Conservation (phyloP, 2,797 vertebrate species). For the Myotis pilosus region DNA sequence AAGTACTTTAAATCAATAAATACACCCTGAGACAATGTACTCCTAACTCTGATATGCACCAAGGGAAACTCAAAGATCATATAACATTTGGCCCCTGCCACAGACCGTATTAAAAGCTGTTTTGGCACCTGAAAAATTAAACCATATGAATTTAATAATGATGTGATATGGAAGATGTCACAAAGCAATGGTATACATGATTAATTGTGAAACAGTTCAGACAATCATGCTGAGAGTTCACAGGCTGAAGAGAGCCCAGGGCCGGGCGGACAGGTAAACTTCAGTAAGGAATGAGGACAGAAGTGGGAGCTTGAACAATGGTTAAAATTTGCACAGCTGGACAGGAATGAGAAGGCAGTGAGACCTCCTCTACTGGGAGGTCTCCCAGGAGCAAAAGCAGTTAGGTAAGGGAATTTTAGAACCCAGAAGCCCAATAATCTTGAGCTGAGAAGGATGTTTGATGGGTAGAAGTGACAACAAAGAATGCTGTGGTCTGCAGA, state of each 20-base stretch:
- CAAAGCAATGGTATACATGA: neutral
- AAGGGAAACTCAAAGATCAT: neutral
- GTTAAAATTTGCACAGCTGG: neutral
- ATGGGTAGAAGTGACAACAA: neutral
- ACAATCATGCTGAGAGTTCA: slow-evolving; percentile 37
- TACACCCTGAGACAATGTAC: neutral
- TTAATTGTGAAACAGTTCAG: slow-evolving; percentile 26
- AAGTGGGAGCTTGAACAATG: slow-evolving; percentile 1
- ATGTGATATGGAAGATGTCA: slow-evolving; percentile 25
- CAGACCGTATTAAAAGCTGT: neutral
- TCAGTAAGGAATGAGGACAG: slow-evolving; percentile 22
- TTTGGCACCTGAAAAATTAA: slow-evolving; percentile 50
- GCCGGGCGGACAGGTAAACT: neutral
- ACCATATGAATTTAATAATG: slow-evolving; percentile 50
- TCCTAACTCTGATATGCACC: neutral
- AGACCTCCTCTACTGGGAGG: neutral
- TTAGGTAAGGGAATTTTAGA: neutral
- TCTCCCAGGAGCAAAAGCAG: neutral
- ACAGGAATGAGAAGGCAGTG: neutral
- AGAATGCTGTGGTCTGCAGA: neutral
- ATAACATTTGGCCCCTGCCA: neutral
- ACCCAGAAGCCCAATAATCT: neutral
- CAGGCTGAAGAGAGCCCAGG: neutral
- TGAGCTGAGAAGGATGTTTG: neutral
- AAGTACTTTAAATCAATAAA: slow-evolving; percentile 50